Conservation (phyloP, 2,797 vertebrate species). For the Tarsius wallacei region DNA sequence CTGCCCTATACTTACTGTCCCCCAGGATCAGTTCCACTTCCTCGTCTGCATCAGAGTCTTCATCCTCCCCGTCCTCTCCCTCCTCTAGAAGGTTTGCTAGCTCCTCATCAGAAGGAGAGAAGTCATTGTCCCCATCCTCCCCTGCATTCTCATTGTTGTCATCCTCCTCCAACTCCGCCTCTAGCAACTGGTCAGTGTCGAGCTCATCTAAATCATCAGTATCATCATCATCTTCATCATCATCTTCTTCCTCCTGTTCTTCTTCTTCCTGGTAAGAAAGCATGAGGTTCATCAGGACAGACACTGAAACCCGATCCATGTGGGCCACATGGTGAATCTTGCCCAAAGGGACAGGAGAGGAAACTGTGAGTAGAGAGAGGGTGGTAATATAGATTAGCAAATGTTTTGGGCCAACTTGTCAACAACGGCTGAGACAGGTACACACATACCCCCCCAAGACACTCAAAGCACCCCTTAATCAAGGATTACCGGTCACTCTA, state of each 20-base stretch:
- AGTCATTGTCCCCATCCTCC: slow-evolving; percentile 96
- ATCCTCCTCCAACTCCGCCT: slow-evolving; percentile 95
- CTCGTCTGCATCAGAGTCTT: slow-evolving; percentile 96
- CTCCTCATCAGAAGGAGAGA: slow-evolving; percentile 98
- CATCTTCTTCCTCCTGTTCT: slow-evolving; percentile 97
- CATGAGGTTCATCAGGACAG: slow-evolving; percentile 65
- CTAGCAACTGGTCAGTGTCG: slow-evolving; percentile 96
- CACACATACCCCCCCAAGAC: not conserved
- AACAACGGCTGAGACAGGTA: not conserved
- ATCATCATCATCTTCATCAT: slow-evolving; percentile 95
- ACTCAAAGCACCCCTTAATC: not conserved
- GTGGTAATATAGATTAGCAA: not conserved
- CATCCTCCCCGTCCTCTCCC: slow-evolving; percentile 95
- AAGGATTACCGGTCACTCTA: not conserved
- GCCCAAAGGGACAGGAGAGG: not conserved
- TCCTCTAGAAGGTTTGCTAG: slow-evolving; percentile 96
- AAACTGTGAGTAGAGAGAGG: not conserved
- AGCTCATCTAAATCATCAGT: slow-evolving; percentile 96
- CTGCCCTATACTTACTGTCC: slow-evolving; percentile 94
- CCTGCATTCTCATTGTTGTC: slow-evolving; percentile 96
- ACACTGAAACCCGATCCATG: not conserved
- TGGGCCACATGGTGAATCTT: not conserved
- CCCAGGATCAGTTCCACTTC: slow-evolving; percentile 96
- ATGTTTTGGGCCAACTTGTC: not conserved
- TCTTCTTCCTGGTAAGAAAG: slow-evolving; percentile 93